Conservation (phyloP, 2,888 invertebrate species). For the Latrodectus elegans region DNA sequence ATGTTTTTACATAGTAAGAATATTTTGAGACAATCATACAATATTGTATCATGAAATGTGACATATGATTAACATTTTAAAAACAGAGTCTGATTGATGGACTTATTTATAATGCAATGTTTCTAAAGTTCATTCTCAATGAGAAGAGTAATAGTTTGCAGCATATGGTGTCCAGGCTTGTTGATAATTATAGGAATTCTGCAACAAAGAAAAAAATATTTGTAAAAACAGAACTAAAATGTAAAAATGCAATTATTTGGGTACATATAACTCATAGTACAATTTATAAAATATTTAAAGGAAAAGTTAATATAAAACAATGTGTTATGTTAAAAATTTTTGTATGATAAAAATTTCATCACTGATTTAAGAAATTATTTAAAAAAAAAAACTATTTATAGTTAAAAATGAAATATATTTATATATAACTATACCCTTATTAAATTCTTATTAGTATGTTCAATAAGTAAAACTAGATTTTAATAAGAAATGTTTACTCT, state of each 20-base stretch:
- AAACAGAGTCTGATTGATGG: conserved; percentile 13
- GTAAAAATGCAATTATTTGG: neutral
- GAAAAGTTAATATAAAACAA: neutral
- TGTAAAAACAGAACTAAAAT: neutral
- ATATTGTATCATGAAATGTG: neutral
- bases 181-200: conserved; percentile 66
- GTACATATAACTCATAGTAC: too few relatives aligned
- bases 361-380: too few relatives aligned
- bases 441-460: too few relatives aligned
- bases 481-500: too few relatives aligned
- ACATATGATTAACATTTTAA: neutral
- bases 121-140: conserved; percentile 33
- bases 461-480: too few relatives aligned
- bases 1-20: neutral
- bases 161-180: conserved; percentile 60
- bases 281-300: neutral
- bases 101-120: conserved; percentile 48
- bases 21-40: neutral
- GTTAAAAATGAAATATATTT: too few relatives aligned
- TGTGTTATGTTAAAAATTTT: too few relatives aligned
- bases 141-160: conserved; percentile 65
- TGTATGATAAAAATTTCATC: too few relatives aligned
- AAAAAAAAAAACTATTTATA: too few relatives aligned
- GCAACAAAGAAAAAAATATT: conserved; percentile 13
- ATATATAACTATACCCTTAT: too few relatives aligned